Conservation (phyloP, 2,797 vertebrate species). For the Cetoscarus ocellatus region DNA sequence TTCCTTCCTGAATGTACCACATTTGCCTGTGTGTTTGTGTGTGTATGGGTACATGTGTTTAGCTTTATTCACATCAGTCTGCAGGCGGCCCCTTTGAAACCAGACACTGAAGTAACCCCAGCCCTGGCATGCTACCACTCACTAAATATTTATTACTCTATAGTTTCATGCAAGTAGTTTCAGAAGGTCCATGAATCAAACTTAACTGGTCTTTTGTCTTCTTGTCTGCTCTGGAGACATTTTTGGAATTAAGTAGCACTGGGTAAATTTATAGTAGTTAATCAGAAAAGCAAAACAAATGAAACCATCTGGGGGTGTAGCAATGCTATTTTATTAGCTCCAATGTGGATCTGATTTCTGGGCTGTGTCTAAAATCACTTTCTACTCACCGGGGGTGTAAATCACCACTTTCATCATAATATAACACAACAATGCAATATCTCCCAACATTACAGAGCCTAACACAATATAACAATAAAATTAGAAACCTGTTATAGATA, state of each 20-base stretch:
- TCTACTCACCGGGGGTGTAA: too few species aligned
- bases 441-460: too few species aligned
- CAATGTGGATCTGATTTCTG: too few species aligned
- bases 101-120: slow-evolving; percentile 51
- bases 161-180: slow-evolving; percentile 17
- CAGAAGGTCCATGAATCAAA: not conserved
- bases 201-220: not conserved
- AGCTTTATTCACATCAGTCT: slow-evolving; percentile 20
- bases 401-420: too few species aligned
- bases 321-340: too few species aligned
- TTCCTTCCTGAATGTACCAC: slow-evolving; percentile 27
- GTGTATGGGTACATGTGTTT: slow-evolving; percentile 3
- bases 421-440: too few species aligned
- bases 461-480: too few species aligned
- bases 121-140: slow-evolving; percentile 22
- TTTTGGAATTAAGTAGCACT: not conserved
- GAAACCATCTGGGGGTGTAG: too few species aligned
- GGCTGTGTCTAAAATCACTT: too few species aligned
- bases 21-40: not conserved
- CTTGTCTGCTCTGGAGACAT: not conserved
- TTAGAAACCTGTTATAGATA: too few species aligned
- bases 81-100: slow-evolving; percentile 42
- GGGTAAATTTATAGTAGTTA: not conserved
- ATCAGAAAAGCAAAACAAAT: too few species aligned
- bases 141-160: slow-evolving; percentile 56